Percentiles rank a stretch among this genome's conserved stretches.
phyloP scores from a whole-genome alignment of 2,113 vertebrate species.

The Toxotes jaculatrix region DNA sequence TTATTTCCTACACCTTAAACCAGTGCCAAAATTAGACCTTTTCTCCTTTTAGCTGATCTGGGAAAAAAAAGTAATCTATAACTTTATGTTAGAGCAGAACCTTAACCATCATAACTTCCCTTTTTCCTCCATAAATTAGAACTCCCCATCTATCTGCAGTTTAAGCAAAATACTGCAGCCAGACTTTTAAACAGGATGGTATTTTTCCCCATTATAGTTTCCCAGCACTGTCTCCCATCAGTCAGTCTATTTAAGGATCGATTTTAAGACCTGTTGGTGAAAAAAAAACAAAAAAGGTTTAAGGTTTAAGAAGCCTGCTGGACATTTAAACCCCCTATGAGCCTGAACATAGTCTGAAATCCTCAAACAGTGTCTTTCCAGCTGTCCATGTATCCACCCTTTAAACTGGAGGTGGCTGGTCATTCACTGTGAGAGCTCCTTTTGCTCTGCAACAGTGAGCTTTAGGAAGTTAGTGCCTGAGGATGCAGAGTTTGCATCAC shows the following conservation, averaged over 20 bases:
- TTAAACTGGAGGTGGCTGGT: background rate
- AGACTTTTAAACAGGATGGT: background rate
- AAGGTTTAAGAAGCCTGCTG: background rate
- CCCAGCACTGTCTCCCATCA: background rate
- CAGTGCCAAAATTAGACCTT: constrained; percentile 16
- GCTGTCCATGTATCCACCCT: background rate
- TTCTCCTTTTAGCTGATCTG: constrained; percentile 13
- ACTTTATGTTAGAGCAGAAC: constrained; percentile 2
- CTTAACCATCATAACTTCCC: background rate
- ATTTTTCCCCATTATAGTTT: background rate
- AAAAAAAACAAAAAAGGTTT: background rate
- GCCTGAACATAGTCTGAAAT: background rate
- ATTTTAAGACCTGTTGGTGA: background rate
- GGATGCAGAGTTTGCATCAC: background rate
- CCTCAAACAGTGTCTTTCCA: background rate
- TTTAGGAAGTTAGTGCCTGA: background rate
- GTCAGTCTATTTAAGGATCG: background rate
- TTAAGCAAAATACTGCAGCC: background rate
- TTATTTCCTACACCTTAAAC: constrained; percentile 20
- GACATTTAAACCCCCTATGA: background rate
- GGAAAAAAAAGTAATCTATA: constrained; percentile 17
- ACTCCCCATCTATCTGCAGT: background rate
- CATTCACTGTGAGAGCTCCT: background rate
- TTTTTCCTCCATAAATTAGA: background rate
- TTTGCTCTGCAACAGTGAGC: background rate